These are phyloP conservation scores for Lacerta agilis DNA, from an alignment of 2,797 vertebrate species.

Conservation along the genomic window DNA sequence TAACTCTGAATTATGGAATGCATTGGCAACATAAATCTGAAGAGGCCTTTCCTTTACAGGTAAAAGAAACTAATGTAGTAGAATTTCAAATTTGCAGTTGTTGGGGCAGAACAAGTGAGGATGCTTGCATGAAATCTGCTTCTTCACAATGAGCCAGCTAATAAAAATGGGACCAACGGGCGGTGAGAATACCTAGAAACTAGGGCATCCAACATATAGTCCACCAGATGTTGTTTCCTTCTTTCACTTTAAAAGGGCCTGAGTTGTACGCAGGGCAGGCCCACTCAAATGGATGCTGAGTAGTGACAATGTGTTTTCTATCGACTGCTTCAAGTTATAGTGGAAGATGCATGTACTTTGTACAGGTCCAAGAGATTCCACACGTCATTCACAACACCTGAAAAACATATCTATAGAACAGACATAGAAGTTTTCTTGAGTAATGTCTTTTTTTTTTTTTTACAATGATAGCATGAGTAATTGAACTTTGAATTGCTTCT, in stretches of 20 bases:
- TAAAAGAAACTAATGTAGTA: background rate
- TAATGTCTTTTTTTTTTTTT: rapidly evolving
- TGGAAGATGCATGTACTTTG: background rate
- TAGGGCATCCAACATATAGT: background rate
- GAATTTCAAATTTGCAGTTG: background rate
- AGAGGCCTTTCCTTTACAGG: background rate
- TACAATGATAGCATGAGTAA: rapidly evolving
- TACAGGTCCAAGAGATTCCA: rapidly evolving
- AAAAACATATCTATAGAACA: background rate
- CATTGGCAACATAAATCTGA: background rate
- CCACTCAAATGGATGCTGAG: background rate
- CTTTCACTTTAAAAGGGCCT: background rate
- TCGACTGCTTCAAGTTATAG: background rate
- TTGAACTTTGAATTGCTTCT: background rate
- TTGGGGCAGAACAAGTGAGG: background rate
- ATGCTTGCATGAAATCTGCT: background rate
- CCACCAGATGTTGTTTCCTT: background rate
- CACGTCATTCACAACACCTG: background rate
- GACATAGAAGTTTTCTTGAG: background rate
- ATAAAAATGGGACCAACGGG: background rate
- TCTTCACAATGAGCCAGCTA: background rate
- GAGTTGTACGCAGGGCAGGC: background rate
- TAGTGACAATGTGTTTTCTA: background rate
- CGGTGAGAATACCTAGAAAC: background rate
- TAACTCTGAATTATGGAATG: background rate